Evolutionary conservation across 2,113 vertebrate species (phyloP), one percentile per base, ranked within the genome.

Genomic region (Hepsetus odoe): DNA sequence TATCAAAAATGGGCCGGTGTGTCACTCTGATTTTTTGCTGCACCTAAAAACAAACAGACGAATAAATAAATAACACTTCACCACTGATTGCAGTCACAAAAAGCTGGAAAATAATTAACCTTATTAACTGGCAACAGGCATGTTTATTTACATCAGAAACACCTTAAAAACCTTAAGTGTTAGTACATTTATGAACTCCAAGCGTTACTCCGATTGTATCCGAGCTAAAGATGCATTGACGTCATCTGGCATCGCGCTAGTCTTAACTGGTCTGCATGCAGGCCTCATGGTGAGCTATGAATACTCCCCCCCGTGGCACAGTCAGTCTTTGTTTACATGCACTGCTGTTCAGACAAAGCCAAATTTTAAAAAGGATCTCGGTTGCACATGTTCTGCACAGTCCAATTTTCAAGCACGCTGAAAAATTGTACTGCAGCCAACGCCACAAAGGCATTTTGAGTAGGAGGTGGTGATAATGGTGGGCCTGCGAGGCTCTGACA

Each of bases 401-500:
- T 59, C n/a, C 10, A 35, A 51, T 55, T 53, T 76, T 38, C 12
- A 22, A 66, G 12, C 22, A 35, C 11, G 20, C 62, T 14, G 18
- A 64, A 55, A 67, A 55, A n/a, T 3, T 51, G 49, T 14, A 56
- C n/a, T 67, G 35, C 33, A 55, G 65, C 22, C 74, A 66, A 32
- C 46, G n/a, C 33, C 28, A 30, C 46, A 33, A 67, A 66, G 61
- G 33, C 74, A 55, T 33, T 75, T 51, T 32, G 30, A 65, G 49
- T 35, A 46, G 72, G 72, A 65, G 42, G 46, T 28, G 55, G 33
- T 59, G 53, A 18, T 59, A 73, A 59, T 59, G 71, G 71, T 42
- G 40, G 24, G 33, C 71, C 35, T 59, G 71, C 56, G 35, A 73
- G 53, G 33, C 59, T 74, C 49, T 74, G 11, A 74, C 56, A 46